These are phyloP conservation scores for Actenoides lindsayi DNA, from an alignment of 2,113 vertebrate genomes.

Conservation along the genomic window DNA sequence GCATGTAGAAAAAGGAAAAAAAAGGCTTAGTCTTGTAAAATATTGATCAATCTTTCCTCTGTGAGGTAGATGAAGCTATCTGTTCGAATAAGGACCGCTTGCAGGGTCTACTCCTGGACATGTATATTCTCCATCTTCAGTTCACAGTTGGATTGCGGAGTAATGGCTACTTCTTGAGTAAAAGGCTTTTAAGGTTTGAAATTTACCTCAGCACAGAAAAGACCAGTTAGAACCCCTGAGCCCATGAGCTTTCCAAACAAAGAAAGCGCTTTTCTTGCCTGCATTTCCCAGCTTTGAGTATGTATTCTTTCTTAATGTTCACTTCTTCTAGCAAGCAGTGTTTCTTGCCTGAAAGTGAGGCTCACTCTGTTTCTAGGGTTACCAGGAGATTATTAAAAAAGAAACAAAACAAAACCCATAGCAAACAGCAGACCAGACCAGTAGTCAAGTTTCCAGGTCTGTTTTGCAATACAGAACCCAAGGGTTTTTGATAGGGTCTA, in stretches of 20 bases:
- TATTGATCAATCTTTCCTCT: neutral
- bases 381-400: neutral
- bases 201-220: neutral
- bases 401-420: neutral
- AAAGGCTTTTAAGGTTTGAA: neutral
- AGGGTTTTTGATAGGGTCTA: constrained; percentile 23
- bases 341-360: neutral
- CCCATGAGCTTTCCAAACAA: neutral
- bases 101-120: neutral
- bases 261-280: neutral
- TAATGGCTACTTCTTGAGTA: neutral
- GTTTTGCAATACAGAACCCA: constrained; percentile 28
- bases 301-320: neutral
- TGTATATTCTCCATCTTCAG: neutral
- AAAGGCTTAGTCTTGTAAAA: neutral
- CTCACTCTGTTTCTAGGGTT: constrained; percentile 16
- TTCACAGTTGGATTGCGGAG: neutral
- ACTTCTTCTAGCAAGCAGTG: neutral
- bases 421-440: neutral
- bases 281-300: neutral
- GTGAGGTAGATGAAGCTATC: neutral
- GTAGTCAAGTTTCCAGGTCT: neutral
- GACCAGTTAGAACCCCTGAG: neutral
- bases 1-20: neutral
- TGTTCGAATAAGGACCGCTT: neutral